Evolutionary conservation across 37 sponge, comb jelly and placozoan species (phyloP), one percentile per base, ranked within the genome.

Genomic region (Mnemiopsis leidyi): DNA sequence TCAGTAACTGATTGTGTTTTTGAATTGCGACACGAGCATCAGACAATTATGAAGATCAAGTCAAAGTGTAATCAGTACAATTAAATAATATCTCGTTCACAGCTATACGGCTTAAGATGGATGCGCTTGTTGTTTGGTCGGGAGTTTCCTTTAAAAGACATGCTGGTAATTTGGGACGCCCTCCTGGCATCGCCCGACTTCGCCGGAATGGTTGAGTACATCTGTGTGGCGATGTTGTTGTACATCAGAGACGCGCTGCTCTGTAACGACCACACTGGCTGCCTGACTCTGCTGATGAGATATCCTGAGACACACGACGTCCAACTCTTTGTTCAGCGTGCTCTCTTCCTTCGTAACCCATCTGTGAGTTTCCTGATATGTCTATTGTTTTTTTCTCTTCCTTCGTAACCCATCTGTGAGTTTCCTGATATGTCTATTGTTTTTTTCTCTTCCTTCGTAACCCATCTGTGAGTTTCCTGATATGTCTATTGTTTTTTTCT

Each of bases 141-240:
- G 92, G 99, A 99, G 93, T 99, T 99, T 69, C 95, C 95, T 76
- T 93, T 99, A 31, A 93, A 94, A 0, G 94, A 71, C 28, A 82
- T 96, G 68, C 97, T 99, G 88, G 94, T 95, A 92, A 32, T 99
- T 31, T 99, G 99, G 99, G 99, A 99, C 94, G 97, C 96, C 34
- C 82, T 99, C 33, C 95, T 99, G 92, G 98, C 97, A 1, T 93
- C 96, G 36, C 95, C 96, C 36, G 93, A 68, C 40, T 85, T 85
- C 48, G 21, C 40, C 24, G 38, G 76, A n/a, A 94, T 99, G 25
- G 92, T 99, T 2, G 99, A 99, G 94, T 97, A 97, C 95, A 92
- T 97, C 25, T 95, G 94, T 77, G 95, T 99, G 0, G 95, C 97
- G 38, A 97, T 99, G 96, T 94, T 99, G 83, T 92, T 93, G 68